A percentile compares a stretch with the other conserved stretches of the same genome.
phyloP scores from a whole-genome alignment of 2,888 invertebrate species.

The Metopia argyrocephala region DNA sequence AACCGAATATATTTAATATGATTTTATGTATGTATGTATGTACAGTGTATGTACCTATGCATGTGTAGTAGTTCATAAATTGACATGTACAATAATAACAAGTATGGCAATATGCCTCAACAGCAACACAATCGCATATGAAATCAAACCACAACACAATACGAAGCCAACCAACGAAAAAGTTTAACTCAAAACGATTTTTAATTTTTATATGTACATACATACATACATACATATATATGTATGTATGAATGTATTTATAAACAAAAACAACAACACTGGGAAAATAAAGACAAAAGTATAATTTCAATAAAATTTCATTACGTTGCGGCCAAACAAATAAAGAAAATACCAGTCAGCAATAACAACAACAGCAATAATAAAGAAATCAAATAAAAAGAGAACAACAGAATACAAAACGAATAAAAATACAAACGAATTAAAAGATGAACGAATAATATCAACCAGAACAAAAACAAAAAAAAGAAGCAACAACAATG shows the following conservation, averaged over 20 bases:
- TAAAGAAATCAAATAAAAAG: constrained; percentile 61
- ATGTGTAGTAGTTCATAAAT: constrained; percentile 4
- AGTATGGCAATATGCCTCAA: constrained; percentile 29
- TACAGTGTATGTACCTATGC: constrained; percentile 2
- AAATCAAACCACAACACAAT: constrained; percentile 53
- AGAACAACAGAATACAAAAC: constrained; percentile 24
- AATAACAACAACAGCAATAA: constrained; percentile 33
- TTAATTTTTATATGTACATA: too few relatives aligned
- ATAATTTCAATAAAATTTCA: constrained; percentile 78
- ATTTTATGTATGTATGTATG: neutral
- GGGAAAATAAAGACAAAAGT: constrained; percentile 65
- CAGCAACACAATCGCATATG: constrained; percentile 31
- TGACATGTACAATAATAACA: constrained; percentile 38
- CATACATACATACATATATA: too few relatives aligned
- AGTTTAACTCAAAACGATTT: constrained; percentile 7
- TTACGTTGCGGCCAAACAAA: constrained; percentile 70
- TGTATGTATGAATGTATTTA: too few relatives aligned
- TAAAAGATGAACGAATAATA: constrained; percentile 33
- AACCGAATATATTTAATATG: constrained; percentile 40
- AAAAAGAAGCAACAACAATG: constrained; percentile 44
- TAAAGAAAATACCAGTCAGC: neutral
- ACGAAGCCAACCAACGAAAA: constrained; percentile 41
- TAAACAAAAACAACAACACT: constrained; percentile 55
- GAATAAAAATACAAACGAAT: constrained; percentile 29
- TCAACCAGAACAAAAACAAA: constrained; percentile 35